Conservation (phyloP, 2,113 vertebrate species). For the Colossoma macropomum region DNA sequence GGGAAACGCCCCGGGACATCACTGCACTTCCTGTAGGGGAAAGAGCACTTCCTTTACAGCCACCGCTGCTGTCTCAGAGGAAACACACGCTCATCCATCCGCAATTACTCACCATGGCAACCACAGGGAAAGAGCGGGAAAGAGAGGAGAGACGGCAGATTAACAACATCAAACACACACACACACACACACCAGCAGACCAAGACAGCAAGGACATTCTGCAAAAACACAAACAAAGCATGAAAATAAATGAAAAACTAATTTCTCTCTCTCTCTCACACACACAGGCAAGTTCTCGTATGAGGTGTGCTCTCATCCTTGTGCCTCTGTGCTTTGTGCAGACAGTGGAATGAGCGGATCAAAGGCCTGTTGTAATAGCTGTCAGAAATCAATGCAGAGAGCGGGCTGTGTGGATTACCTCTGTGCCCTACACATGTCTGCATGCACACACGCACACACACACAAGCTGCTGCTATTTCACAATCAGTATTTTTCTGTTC, state of each 20-base stretch:
- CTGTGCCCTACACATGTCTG: background rate
- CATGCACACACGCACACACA: background rate
- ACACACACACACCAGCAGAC: background rate
- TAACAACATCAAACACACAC: background rate
- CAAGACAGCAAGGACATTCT: background rate
- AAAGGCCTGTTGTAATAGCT: conserved; percentile 38
- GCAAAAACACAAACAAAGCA: background rate
- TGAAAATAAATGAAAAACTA: background rate
- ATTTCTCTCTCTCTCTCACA: background rate
- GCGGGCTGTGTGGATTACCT: conserved; percentile 13
- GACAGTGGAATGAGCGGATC: conserved; percentile 35
- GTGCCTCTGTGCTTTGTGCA: background rate
- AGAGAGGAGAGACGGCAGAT: background rate
- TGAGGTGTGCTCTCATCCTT: background rate
- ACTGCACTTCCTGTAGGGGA: conserved; percentile 63
- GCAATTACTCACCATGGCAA: conserved; percentile 48
- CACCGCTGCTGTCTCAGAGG: conserved; percentile 45
- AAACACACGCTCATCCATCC: conserved; percentile 16
- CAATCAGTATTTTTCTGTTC: background rate
- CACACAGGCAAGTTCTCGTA: background rate
- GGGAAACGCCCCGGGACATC: conserved; percentile 59
- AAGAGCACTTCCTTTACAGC: conserved; percentile 58
- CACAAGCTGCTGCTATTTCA: conserved; percentile 8
- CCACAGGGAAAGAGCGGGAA: background rate
- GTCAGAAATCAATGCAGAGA: conserved; percentile 36